These are phyloP conservation scores for Brachionus koreanus DNA, from an alignment of 1,140 invertebrate genomes.

Conservation along the genomic window DNA sequence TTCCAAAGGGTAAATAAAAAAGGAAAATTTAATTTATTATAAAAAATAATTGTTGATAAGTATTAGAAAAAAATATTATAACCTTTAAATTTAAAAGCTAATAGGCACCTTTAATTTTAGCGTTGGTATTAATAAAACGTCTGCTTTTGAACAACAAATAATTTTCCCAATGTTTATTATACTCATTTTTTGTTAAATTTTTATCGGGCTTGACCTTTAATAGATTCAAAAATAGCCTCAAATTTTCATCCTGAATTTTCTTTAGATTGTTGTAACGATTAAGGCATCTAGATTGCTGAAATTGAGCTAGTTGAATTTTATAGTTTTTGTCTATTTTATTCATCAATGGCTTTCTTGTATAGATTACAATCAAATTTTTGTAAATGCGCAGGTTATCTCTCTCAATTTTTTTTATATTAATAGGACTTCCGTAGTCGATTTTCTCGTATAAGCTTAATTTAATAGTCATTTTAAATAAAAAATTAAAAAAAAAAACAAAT, in stretches of 20 bases:
- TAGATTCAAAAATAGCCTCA: background rate
- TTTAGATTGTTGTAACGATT: background rate
- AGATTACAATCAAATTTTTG: conserved; percentile 15
- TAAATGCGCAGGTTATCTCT: conserved; percentile 20
- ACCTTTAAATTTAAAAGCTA: background rate
- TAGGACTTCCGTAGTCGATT: background rate
- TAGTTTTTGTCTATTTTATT: background rate
- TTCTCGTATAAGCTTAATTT: background rate
- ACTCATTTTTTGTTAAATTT: background rate
- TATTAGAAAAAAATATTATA: background rate
- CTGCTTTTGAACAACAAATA: background rate
- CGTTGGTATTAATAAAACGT: conserved; percentile 15
- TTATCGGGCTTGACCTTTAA: conserved; percentile 22
- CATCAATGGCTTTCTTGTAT: background rate
- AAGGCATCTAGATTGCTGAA: background rate
- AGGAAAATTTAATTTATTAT: background rate
- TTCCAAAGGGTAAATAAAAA: background rate
- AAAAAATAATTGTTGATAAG: no score
- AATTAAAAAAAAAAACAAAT: background rate
- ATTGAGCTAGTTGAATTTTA: background rate
- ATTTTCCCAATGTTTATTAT: conserved; percentile 29
- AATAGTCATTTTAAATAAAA: background rate
- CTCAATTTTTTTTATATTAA: conserved; percentile 35
- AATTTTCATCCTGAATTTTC: background rate
- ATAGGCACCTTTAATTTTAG: background rate